Evolutionary conservation across 2,113 vertebrate genomes (phyloP).

Genomic region (Tringa solitaria): DNA sequence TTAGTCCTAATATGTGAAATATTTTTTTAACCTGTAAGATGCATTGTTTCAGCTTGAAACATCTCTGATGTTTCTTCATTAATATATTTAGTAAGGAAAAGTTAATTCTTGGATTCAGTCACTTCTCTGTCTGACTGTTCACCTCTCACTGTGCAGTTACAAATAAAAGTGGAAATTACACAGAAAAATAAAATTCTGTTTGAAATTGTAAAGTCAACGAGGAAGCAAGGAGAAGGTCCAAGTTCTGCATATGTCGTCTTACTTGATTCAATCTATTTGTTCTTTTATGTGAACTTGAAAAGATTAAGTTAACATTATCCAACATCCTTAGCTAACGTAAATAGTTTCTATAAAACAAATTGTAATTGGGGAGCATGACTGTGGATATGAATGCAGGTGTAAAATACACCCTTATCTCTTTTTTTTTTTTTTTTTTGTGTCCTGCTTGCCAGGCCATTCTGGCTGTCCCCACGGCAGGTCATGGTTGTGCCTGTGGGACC

Average conservation of each 20-base stretch:
- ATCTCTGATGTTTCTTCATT: background rate
- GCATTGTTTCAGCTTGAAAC: background rate
- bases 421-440: background rate
- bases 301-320: background rate
- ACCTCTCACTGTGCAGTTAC: background rate
- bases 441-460: constrained; percentile 85
- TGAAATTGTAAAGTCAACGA: background rate
- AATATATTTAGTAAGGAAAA: background rate
- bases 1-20: background rate
- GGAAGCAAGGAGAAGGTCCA: background rate
- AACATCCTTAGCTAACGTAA: background rate
- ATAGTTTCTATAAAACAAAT: background rate
- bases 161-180: background rate
- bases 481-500: constrained; percentile 92
- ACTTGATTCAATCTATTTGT: background rate
- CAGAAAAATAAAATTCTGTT: background rate
- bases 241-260: background rate
- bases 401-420: background rate
- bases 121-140: background rate
- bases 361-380: background rate
- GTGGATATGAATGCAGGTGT: background rate
- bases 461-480: constrained; percentile 90
- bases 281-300: background rate
- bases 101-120: background rate
- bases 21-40: background rate